Percentiles rank a stretch among this genome's conserved stretches.
These are phyloP conservation scores for Acleris emargana DNA, from an alignment of 2,888 invertebrate species.

Conservation along the genomic window DNA sequence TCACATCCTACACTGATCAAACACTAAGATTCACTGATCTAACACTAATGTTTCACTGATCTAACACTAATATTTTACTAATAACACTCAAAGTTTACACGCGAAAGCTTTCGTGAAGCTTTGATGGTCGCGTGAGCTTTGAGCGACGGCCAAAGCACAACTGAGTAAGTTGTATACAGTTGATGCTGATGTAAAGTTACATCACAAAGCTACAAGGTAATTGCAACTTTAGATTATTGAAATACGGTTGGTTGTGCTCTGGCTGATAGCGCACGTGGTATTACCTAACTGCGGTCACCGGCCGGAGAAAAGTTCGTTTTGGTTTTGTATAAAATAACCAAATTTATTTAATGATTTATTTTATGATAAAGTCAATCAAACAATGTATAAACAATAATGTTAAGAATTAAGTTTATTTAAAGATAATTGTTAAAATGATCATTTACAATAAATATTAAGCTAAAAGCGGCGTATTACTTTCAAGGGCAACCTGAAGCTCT, in stretches of 20 bases:
- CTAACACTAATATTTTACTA: background rate
- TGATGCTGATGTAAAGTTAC: constrained; percentile 21
- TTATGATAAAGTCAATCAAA: too few relatives aligned
- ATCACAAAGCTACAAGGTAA: constrained; percentile 3
- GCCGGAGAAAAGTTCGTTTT: constrained; percentile 38
- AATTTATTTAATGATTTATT: too few relatives aligned
- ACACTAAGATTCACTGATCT: background rate
- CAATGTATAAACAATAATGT: too few relatives aligned
- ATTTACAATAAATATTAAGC: background rate
- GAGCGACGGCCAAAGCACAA: constrained; percentile 23
- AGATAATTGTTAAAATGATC: too few relatives aligned
- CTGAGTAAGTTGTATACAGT: constrained; percentile 25
- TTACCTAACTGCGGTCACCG: constrained; percentile 47
- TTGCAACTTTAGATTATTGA: background rate
- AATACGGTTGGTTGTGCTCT: background rate
- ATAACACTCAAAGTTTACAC: background rate
- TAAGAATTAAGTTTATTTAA: too few relatives aligned
- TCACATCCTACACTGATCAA: background rate
- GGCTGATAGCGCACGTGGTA: constrained; percentile 21
- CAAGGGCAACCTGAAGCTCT: constrained; percentile 15
- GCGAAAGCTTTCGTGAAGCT: constrained; percentile 3
- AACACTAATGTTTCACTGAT: background rate
- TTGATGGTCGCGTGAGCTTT: constrained; percentile 23
- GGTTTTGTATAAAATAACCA: background rate
- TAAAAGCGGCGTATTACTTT: background rate